Percentiles rank a stretch among this genome's conserved stretches.
These are phyloP conservation scores for Exocentrus adspersus DNA, from an alignment of 2,888 invertebrate genomes.

Conservation along the genomic window DNA sequence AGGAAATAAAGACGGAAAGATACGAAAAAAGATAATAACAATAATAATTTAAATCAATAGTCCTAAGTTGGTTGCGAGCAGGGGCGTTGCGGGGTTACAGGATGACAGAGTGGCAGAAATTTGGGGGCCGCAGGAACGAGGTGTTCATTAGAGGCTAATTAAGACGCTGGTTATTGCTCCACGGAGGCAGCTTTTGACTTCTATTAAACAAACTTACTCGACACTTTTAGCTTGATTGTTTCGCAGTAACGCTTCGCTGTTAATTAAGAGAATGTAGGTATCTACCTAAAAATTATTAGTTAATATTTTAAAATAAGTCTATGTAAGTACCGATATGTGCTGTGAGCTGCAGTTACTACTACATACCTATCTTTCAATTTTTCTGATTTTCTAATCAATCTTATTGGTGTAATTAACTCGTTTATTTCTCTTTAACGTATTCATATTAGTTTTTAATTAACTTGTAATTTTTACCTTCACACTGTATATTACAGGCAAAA, in stretches of 20 bases:
- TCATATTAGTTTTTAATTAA: background rate
- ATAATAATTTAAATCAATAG: constrained; percentile 41
- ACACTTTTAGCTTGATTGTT: constrained; percentile 49
- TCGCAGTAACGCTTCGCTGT: constrained; percentile 27
- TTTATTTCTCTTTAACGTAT: no score
- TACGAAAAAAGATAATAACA: constrained; percentile 25
- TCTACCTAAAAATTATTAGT: constrained; percentile 25
- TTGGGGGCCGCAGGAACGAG: constrained; percentile 45
- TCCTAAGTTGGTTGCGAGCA: constrained; percentile 30
- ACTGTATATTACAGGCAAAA: constrained; percentile 22
- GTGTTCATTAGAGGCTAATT: constrained; percentile 59
- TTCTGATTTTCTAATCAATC: no score
- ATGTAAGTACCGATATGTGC: no score
- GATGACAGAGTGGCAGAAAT: constrained; percentile 25
- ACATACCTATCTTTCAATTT: no score
- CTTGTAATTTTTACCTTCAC: constrained; percentile 25
- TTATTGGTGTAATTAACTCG: no score
- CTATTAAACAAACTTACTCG: constrained; percentile 54
- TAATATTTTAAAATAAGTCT: constrained; percentile 13
- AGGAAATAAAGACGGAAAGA: no score
- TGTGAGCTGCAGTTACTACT: no score
- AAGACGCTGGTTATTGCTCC: constrained; percentile 57
- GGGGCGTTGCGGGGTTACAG: constrained; percentile 16
- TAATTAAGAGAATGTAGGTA: constrained; percentile 20
- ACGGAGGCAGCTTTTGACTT: constrained; percentile 54